These are phyloP conservation scores for Danio aesculapii DNA, from an alignment of 2,797 vertebrate genomes.

Conservation along the genomic window DNA sequence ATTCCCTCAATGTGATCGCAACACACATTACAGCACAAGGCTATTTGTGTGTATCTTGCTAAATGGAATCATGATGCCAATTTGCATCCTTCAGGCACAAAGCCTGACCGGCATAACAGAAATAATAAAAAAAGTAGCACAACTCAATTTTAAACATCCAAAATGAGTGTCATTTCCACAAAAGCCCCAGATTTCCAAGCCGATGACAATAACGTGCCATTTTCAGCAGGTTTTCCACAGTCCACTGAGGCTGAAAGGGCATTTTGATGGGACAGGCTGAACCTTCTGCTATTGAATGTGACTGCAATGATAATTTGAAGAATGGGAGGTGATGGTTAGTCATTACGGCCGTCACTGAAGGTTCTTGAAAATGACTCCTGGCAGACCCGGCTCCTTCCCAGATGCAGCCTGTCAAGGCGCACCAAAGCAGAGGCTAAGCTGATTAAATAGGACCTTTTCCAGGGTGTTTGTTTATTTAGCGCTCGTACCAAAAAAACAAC, in stretches of 20 bases:
- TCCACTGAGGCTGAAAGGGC: constrained; percentile 42
- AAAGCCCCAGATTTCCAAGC: constrained; percentile 20
- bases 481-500: constrained; percentile 38
- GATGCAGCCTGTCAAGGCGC: constrained; percentile 62
- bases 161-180: constrained; percentile 15
- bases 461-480: constrained; percentile 62
- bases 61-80: constrained; percentile 24
- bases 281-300: constrained; percentile 55
- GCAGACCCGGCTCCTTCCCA: constrained; percentile 60
- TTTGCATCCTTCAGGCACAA: constrained; percentile 7
- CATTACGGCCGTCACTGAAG: constrained; percentile 63
- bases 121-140: constrained; percentile 12
- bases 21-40: constrained; percentile 39
- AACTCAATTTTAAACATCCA: constrained; percentile 8
- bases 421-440: constrained; percentile 64
- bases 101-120: not conserved
- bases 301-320: constrained; percentile 63
- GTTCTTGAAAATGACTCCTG: constrained; percentile 64
- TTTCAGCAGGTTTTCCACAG: constrained; percentile 43
- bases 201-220: constrained; percentile 22
- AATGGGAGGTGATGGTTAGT: constrained; percentile 66
- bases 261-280: constrained; percentile 49
- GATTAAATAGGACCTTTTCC: constrained; percentile 66
- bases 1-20: constrained; percentile 46
- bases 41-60: constrained; percentile 41